Percentiles rank a stretch among this genome's conserved stretches.
Evolutionary conservation across 2,113 vertebrate genomes (phyloP).

Genomic region (Phyllopteryx taeniolatus): DNA sequence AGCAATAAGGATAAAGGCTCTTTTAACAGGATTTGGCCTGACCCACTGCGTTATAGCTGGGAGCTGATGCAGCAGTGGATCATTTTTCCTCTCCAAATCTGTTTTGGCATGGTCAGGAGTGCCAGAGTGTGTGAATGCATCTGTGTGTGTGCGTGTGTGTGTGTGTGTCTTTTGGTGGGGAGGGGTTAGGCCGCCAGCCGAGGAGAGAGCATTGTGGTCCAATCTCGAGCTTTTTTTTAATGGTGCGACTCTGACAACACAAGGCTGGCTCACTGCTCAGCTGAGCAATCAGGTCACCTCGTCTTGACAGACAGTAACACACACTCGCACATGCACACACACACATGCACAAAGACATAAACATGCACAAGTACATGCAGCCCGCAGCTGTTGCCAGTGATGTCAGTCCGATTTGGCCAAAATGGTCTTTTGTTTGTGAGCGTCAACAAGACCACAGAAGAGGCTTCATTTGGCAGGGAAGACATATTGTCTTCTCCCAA

Average conservation of each 20-base stretch:
- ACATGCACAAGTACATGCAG: constrained; percentile 44
- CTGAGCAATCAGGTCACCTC: constrained; percentile 79
- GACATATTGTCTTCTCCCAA: constrained; percentile 16
- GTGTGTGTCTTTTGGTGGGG: constrained; percentile 11
- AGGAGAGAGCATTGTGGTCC: constrained; percentile 48
- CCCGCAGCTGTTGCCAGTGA: constrained; percentile 75
- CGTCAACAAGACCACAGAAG: constrained; percentile 40
- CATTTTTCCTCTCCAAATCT: constrained; percentile 72
- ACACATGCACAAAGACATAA: constrained; percentile 19
- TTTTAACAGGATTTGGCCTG: constrained; percentile 59
- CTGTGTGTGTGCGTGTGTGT: constrained; percentile 19
- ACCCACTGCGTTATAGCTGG: constrained; percentile 52
- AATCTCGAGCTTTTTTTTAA: constrained; percentile 42
- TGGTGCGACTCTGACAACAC: constrained; percentile 57
- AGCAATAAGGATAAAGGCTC: constrained; percentile 51
- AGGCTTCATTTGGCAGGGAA: constrained; percentile 42
- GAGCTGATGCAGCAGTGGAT: constrained; percentile 62
- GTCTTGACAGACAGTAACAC: constrained; percentile 63
- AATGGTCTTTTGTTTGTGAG: constrained; percentile 61
- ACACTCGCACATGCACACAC: constrained; percentile 32
- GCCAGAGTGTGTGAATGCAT: constrained; percentile 26
- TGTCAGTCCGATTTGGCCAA: constrained; percentile 69
- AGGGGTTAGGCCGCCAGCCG: constrained; percentile 32
- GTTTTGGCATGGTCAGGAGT: constrained; percentile 57
- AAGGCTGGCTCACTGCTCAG: constrained; percentile 70